Base-by-base conservation (phyloP, 2,888 invertebrate species). In the Pachydiplax longipennis region DNA sequence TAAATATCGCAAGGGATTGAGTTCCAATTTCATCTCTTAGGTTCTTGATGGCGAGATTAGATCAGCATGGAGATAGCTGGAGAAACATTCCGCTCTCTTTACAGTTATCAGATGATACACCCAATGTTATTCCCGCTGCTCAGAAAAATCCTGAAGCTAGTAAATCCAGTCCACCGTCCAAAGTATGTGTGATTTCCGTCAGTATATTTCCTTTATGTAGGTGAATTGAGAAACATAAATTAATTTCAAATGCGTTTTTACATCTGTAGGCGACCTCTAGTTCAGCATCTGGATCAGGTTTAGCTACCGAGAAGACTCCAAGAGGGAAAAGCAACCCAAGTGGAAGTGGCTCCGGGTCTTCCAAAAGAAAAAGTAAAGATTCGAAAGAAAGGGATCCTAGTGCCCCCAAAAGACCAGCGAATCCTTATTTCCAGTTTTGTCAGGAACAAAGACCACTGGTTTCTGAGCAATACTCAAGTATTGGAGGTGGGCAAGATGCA, bases 381-480 rank as follows among this genome's bases (percentile, higher is more conserved):
- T 94, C 87, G 92, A 81, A 94, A 8, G 95, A 95, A 92, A 94
- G 94, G 92, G 97, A 97, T 94, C 97, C 97, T 0, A 96, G 97
- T 94, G 97, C 97, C 87, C 97, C 97, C 0, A 97, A 97, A 93
- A 95, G 97, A 92, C 97, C 97, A 1, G 97, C 97, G 90, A 97
- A 97, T 95, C 97, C 97, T 87, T 97, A 97, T 94, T 97, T 97
- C 93, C 97, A 97, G 94, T 97, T 97, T 93, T 97, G 97, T 92
- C 97, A 97, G 94, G 97, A 97, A 92, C 97, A 97, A 93, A 94
- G 97, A 91, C 96, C 97, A n/a, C 93, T 96, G 31, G 95, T 97
- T 44, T 95, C 96, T 73, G 91, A 92, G 61, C 92, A 91, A 44
- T 91, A 91, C 81, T 90, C 91, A 12, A 95, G 95, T 18, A 48